Evolutionary conservation across 2,888 invertebrate genomes (phyloP).

Genomic region (Hanleya hanleyi): DNA sequence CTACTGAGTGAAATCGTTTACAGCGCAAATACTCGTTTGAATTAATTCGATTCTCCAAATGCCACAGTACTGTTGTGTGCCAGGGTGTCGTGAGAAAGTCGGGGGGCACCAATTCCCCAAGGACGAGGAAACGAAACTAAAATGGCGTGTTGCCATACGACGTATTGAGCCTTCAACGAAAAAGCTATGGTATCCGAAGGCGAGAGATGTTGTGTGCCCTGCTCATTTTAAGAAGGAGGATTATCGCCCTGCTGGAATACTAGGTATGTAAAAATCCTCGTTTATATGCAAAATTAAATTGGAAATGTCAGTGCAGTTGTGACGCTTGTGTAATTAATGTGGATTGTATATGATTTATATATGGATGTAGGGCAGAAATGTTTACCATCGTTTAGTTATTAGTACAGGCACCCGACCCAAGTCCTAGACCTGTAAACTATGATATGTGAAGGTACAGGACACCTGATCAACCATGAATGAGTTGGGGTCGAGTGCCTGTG

Average conservation of each 20-base stretch:
- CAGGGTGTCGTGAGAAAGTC: neutral
- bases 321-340: too few species aligned
- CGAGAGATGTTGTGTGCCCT: slow-evolving; percentile 8
- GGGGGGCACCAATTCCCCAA: neutral
- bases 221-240: slow-evolving; percentile 6
- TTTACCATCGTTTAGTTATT: too few species aligned
- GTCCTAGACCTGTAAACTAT: too few species aligned
- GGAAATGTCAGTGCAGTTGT: too few species aligned
- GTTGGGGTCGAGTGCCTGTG: too few species aligned
- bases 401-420: too few species aligned
- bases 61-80: slow-evolving; percentile 21
- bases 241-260: neutral
- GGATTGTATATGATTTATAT: too few species aligned
- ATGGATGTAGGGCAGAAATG: too few species aligned
- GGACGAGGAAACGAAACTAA: neutral
- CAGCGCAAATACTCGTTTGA: neutral
- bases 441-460: too few species aligned
- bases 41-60: neutral
- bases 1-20: neutral
- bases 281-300: too few species aligned
- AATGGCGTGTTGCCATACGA: neutral
- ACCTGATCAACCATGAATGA: too few species aligned
- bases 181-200: neutral
- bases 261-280: too few species aligned
- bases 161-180: neutral